Evolutionary conservation across 2,113 vertebrate genomes (phyloP).

Genomic region (Gasterosteus aculeatus): DNA sequence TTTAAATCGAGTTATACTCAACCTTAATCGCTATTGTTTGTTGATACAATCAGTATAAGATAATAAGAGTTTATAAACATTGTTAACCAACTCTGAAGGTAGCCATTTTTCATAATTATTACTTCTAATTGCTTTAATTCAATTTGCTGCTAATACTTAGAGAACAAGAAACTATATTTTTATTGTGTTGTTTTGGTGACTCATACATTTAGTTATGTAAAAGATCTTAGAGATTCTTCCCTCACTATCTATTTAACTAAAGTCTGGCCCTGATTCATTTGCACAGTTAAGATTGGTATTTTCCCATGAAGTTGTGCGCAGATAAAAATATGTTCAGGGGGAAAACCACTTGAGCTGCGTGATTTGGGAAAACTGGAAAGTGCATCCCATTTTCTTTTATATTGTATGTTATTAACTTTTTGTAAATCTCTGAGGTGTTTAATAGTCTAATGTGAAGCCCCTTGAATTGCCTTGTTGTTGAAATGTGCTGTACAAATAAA

Average conservation of each 20-base stretch:
- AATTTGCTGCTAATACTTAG: not conserved
- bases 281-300: not conserved
- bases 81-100: not conserved
- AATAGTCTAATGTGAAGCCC: no score
- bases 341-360: not conserved
- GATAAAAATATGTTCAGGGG: slow-evolving; percentile 1
- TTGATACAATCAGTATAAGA: not conserved
- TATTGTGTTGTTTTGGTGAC: not conserved
- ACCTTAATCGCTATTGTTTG: not conserved
- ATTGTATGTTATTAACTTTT: not conserved
- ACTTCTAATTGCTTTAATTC: not conserved
- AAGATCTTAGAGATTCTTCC: not conserved
- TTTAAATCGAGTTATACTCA: not conserved
- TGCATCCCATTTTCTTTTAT: not conserved
- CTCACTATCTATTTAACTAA: not conserved
- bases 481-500: no score
- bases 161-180: no score
- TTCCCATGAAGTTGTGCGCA: not conserved
- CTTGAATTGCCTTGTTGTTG: no score
- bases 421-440: no score
- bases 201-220: not conserved
- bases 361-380: not conserved
- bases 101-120: not conserved
- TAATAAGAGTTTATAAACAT: not conserved
- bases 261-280: not conserved